A percentile compares a stretch with the other conserved stretches of the same genome.
Evolutionary conservation across 2,113 vertebrate species (phyloP).

Genomic region (Nycticebus coucang): DNA sequence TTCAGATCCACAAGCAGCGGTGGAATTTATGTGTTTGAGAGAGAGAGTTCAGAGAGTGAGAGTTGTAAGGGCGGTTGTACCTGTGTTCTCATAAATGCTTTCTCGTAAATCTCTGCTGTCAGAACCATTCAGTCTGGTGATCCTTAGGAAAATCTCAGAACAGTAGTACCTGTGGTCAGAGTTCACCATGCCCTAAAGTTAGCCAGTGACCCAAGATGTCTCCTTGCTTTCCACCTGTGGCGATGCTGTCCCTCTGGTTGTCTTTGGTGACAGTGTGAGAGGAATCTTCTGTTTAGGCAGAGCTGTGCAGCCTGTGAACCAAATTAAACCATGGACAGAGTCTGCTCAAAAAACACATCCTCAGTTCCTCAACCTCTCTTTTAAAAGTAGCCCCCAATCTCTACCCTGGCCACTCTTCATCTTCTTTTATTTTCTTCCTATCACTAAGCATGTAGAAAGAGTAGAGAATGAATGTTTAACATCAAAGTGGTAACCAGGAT

Average conservation of each 20-base stretch:
- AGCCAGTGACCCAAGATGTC: background rate
- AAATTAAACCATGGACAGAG: background rate
- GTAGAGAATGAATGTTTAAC: background rate
- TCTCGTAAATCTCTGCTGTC: background rate
- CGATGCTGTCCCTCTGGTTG: background rate
- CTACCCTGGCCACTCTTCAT: background rate
- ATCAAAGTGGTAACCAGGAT: background rate
- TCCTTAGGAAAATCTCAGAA: background rate
- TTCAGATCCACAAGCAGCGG: background rate
- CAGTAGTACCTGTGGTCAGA: background rate
- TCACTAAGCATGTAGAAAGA: background rate
- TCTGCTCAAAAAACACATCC: background rate
- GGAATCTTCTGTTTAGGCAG: background rate
- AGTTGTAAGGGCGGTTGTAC: background rate
- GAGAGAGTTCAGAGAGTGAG: background rate
- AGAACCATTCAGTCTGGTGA: background rate
- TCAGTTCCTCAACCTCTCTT: background rate
- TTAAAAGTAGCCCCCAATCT: background rate
- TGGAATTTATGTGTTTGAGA: background rate
- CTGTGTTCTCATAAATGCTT: background rate
- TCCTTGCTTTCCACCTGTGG: background rate
- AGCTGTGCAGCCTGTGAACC: background rate
- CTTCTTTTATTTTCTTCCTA: slow-evolving; percentile 7
- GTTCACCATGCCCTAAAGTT: background rate
- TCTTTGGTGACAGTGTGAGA: background rate